A percentile compares a stretch with the other conserved stretches of the same genome.
These are phyloP conservation scores for Petrocephalus schoutedeni DNA, from an alignment of 2,797 vertebrate genomes.

Conservation along the genomic window DNA sequence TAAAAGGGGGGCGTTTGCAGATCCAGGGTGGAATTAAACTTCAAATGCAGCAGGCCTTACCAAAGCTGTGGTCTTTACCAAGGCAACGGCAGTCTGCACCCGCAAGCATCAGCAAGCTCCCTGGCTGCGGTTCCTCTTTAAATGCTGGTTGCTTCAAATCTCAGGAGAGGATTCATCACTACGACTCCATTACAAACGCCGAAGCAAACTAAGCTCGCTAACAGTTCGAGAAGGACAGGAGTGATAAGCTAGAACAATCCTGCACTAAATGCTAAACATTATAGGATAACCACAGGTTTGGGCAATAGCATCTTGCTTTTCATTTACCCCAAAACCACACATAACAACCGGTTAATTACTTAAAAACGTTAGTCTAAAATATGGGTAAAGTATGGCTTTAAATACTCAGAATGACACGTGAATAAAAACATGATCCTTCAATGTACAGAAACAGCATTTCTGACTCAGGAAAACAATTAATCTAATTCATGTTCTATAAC, in stretches of 20 bases:
- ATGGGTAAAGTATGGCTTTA: background rate
- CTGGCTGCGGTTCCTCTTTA: background rate
- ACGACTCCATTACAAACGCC: background rate
- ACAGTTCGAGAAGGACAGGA: background rate
- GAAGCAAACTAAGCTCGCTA: background rate
- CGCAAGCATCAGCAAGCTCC: background rate
- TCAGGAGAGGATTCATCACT: background rate
- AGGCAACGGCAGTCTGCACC: background rate
- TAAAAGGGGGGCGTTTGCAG: background rate
- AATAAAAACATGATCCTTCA: background rate
- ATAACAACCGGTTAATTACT: background rate
- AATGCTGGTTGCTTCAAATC: background rate
- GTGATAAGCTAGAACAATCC: background rate
- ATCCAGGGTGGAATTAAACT: background rate
- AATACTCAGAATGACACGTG: background rate
- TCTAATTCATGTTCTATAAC: background rate
- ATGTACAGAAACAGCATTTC: background rate
- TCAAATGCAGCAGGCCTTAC: background rate
- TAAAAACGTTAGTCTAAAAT: background rate
- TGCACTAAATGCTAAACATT: background rate
- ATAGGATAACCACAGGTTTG: background rate
- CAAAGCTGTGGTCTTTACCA: background rate
- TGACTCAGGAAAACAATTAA: background rate
- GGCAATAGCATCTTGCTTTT: background rate
- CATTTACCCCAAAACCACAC: background rate